Conservation (phyloP, 2,797 vertebrate species). For the Scyliorhinus canicula region DNA sequence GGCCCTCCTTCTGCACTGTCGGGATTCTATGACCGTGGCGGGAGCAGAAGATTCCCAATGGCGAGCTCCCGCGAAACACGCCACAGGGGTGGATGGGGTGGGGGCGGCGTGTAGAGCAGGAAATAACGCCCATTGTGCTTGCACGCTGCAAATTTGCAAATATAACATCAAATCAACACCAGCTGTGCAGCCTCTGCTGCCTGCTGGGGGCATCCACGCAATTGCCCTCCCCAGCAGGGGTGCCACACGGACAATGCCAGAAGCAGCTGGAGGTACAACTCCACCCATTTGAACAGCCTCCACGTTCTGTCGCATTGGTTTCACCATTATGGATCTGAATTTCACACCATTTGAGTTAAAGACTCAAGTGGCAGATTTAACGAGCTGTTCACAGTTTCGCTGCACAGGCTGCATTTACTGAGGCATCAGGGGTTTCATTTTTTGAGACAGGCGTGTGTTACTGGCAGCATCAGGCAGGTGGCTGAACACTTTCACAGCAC, state of each 20-base stretch:
- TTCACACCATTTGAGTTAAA: not conserved
- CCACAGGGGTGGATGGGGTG: no score
- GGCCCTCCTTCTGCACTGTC: no score
- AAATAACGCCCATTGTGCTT: no score
- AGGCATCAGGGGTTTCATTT: not conserved
- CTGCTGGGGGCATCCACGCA: fast-evolving
- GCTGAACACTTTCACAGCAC: not conserved
- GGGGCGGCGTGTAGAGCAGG: no score
- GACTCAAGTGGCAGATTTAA: not conserved
- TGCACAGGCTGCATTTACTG: not conserved
- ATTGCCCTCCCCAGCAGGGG: not conserved
- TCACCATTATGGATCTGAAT: not conserved
- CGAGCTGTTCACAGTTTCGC: not conserved
- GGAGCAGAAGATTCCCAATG: no score
- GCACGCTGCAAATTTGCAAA: not conserved
- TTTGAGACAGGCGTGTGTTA: not conserved
- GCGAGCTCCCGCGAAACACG: no score
- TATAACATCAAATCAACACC: not conserved
- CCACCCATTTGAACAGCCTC: not conserved
- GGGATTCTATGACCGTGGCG: no score
- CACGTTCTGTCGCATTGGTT: not conserved
- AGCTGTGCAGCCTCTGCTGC: not conserved
- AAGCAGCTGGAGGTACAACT: not conserved
- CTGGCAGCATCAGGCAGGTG: not conserved
- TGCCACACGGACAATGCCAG: not conserved